Base-by-base conservation (phyloP, 2,113 vertebrate species). In the Anas platyrhynchos region DNA sequence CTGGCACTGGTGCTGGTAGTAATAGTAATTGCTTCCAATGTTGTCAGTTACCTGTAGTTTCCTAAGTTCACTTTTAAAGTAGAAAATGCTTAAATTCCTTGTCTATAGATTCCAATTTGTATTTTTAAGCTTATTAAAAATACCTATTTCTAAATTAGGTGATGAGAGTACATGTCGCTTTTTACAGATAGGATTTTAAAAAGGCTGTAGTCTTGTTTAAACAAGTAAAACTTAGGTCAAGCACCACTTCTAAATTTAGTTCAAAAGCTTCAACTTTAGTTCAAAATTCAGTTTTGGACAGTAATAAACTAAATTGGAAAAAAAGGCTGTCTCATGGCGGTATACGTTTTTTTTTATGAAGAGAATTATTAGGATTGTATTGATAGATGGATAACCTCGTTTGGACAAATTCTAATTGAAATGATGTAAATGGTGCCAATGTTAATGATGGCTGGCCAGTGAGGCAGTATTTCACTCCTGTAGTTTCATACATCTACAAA, bases 111-210 rank as follows among this genome's bases (percentile, higher is more conserved):
- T 36, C 31, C 3, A 2, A n/a, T 58, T 74, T 59, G 5, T 80
- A 15, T 72, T 86, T 88, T 77, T 72, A 73, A 80, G 87, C 12
- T 55, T 71, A 10, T 1, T 27, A 48, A 66, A 83, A 77, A 3
- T 8, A 3, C 0, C 0, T 36, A 44, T 50, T 41, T 62, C 14
- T 14, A 11, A 59, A 7, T 66, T 88, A 34, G 0, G 2, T 21
- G 12, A 4, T 31, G 27, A 13, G 16, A 55, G 9, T 72, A 22
- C 7, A 2, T n/a, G 65, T 76, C 48, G 67, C 6, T 69, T 54
- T 59, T 79, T 52, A 63, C 16, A 26, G 18, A 8, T 68, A 38
- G 25, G 10, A 44, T 71, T 61, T 18, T 0, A 6, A 32, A 21
- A 81, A 69, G n/a, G 36, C 16, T 4, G 2, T 46, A 67, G n/a